These are phyloP conservation scores for Musca domestica DNA, from an alignment of 1,140 invertebrate species.

Conservation along the genomic window DNA sequence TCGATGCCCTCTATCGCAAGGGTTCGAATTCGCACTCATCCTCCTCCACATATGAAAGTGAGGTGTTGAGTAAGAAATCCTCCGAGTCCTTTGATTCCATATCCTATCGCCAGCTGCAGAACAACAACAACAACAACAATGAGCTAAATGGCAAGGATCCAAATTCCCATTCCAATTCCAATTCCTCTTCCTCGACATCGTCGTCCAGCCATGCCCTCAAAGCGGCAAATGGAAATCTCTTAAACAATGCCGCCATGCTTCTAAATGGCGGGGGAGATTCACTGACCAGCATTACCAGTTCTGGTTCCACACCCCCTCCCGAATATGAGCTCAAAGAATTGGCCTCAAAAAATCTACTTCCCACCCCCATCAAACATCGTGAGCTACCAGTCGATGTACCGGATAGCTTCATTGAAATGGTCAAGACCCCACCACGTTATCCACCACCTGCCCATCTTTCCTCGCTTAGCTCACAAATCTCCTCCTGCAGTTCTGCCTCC, in stretches of 20 bases:
- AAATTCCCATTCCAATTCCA: slow-evolving; percentile 17
- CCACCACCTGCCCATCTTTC: slow-evolving; percentile 58
- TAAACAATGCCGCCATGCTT: background rate
- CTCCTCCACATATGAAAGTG: slow-evolving; percentile 40
- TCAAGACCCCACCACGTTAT: slow-evolving; percentile 73
- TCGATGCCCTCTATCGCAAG: slow-evolving; percentile 41
- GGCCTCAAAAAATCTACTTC: slow-evolving; percentile 30
- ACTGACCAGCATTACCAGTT: slow-evolving; percentile 43
- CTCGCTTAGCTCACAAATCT: slow-evolving; percentile 44
- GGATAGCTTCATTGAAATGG: slow-evolving; percentile 70
- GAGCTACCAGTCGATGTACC: slow-evolving; percentile 76
- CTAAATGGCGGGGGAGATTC: slow-evolving; percentile 14
- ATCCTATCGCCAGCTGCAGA: slow-evolving; percentile 25
- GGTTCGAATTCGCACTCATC: slow-evolving; percentile 43
- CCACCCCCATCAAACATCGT: slow-evolving; percentile 55
- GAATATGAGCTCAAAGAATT: slow-evolving; percentile 47
- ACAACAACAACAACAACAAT: slow-evolving; percentile 29
- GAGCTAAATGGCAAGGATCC: slow-evolving; percentile 7
- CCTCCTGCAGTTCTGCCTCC: slow-evolving; percentile 40
- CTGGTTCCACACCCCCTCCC: slow-evolving; percentile 23
- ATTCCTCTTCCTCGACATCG: background rate
- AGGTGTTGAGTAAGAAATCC: slow-evolving; percentile 44
- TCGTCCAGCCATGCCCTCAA: slow-evolving; percentile 5
- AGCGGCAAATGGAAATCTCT: background rate
- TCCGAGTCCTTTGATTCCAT: slow-evolving; percentile 46